phyloP scores from a whole-genome alignment of 1,140 invertebrate species.

The Euglossa dilemma region DNA sequence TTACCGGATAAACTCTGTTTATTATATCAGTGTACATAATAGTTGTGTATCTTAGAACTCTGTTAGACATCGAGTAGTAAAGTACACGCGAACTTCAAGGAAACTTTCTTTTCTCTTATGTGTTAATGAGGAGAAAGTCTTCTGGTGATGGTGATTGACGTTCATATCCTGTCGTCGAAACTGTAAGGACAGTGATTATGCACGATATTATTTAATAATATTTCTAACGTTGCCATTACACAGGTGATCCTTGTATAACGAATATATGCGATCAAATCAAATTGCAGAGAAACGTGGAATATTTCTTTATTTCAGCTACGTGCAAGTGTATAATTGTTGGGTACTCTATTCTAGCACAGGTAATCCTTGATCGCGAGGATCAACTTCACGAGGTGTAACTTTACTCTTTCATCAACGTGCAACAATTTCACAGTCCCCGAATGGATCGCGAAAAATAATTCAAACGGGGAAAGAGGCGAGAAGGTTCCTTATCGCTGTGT shows the following conservation, averaged over 20 bases:
- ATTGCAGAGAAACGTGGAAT: too few species aligned
- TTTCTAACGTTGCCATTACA: too few species aligned
- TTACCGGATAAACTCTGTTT: not conserved
- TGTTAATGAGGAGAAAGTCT: not conserved
- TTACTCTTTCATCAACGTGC: not conserved
- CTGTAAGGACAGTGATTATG: not conserved
- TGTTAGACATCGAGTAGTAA: not conserved
- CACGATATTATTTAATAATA: too few species aligned
- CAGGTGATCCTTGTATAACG: too few species aligned
- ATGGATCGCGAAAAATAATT: not conserved
- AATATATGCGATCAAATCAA: too few species aligned
- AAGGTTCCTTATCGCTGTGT: not conserved
- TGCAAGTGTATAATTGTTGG: too few species aligned
- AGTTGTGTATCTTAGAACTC: not conserved
- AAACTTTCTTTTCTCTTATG: not conserved
- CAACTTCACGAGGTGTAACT: too few species aligned
- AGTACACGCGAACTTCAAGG: not conserved
- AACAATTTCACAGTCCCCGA: not conserved
- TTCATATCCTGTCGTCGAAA: not conserved
- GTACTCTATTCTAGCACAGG: too few species aligned
- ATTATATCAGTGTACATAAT: not conserved
- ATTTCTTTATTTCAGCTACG: too few species aligned
- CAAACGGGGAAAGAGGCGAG: not conserved
- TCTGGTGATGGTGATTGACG: not conserved
- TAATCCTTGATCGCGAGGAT: too few species aligned